phyloP scores from a whole-genome alignment of 2,888 invertebrate genomes.

The Disparrhopalites patrizii region DNA sequence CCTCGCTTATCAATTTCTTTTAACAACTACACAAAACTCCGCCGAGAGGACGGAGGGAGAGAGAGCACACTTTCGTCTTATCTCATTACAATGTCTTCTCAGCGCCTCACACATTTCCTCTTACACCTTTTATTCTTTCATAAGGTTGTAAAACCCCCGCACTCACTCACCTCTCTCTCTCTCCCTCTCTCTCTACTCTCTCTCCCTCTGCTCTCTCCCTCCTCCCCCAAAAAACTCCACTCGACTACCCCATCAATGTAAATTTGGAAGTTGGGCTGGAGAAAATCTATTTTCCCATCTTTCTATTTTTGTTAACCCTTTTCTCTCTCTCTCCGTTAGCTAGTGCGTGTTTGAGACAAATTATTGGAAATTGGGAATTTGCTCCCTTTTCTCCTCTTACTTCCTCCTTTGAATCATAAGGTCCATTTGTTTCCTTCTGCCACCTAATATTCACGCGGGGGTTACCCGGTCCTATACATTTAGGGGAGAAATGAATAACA shows the following conservation, averaged over 20 bases:
- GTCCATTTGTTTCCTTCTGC: conserved; percentile 19
- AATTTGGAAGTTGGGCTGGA: too few species aligned
- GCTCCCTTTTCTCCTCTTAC: conserved; percentile 7
- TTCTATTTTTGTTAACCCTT: too few species aligned
- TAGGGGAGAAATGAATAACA: too few species aligned
- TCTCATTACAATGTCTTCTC: too few species aligned
- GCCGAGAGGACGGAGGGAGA: neutral
- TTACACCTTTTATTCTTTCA: too few species aligned
- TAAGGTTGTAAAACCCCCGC: too few species aligned
- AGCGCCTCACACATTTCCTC: neutral
- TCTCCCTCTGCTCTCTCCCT: neutral
- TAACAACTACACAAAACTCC: too few species aligned
- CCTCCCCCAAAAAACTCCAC: neutral
- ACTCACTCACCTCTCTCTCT: too few species aligned
- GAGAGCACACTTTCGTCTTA: neutral
- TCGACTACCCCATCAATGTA: conserved; percentile 5
- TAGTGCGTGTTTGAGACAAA: conserved; percentile 34
- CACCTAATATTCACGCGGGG: too few species aligned
- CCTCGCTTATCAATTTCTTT: conserved; percentile 6
- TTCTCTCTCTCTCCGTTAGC: neutral
- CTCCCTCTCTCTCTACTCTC: neutral
- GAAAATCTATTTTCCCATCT: neutral
- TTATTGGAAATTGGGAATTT: conserved; percentile 38
- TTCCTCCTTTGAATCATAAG: neutral
- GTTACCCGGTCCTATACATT: too few species aligned